phyloP scores from a whole-genome alignment of 2,113 vertebrate genomes.

The Indri indri region DNA sequence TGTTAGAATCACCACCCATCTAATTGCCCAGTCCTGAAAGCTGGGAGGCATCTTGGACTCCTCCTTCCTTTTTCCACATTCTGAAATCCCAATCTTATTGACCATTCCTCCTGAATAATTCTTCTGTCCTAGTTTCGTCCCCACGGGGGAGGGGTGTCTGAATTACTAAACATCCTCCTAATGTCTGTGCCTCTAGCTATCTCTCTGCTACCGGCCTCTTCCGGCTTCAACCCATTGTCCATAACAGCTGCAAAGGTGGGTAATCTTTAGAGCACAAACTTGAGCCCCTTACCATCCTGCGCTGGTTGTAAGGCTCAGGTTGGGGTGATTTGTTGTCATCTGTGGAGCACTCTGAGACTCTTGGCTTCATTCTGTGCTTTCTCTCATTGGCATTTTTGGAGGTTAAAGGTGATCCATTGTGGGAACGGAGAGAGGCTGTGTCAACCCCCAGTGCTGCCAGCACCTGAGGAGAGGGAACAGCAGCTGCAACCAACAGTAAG shows the following conservation, averaged over 20 bases:
- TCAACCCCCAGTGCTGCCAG: constrained; percentile 85
- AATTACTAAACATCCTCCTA: neutral
- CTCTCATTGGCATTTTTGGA: constrained; percentile 83
- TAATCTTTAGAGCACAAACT: neutral
- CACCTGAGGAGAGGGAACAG: constrained; percentile 78
- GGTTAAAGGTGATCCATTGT: constrained; percentile 84
- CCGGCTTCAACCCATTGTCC: too few species aligned
- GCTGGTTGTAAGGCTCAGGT: constrained; percentile 85
- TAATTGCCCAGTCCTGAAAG: neutral
- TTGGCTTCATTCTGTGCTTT: constrained; percentile 84
- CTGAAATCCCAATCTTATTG: neutral
- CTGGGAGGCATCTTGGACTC: neutral
- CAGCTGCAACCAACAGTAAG: neutral
- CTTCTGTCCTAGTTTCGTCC: neutral
- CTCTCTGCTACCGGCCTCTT: neutral
- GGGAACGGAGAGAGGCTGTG: constrained; percentile 83
- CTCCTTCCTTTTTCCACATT: neutral
- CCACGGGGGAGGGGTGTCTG: rapidly evolving
- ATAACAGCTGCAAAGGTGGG: neutral
- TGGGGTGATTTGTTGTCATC: constrained; percentile 85
- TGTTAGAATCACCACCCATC: neutral
- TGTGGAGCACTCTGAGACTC: constrained; percentile 84
- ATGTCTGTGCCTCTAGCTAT: neutral
- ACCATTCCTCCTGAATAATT: neutral
- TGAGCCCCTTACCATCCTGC: constrained; percentile 79